phyloP scores from a whole-genome alignment of 2,113 vertebrate genomes.

The Epinephelus cyanopodus region DNA sequence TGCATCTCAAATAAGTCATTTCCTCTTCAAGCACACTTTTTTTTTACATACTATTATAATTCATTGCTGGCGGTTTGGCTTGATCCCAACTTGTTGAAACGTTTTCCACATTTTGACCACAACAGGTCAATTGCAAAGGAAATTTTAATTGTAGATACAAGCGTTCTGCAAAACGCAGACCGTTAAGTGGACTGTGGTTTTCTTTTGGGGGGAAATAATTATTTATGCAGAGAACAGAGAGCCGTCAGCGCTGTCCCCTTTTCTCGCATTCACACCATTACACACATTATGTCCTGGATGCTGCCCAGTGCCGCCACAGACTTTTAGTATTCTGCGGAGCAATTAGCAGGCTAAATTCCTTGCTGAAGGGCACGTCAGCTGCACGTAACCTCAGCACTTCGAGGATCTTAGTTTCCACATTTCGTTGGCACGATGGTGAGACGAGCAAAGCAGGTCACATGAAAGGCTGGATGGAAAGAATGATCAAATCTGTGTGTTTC shows the following conservation, averaged over 20 bases:
- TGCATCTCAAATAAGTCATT: constrained; percentile 50
- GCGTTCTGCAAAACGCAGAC: constrained; percentile 31
- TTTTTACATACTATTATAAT: constrained; percentile 46
- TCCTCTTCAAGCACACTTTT: constrained; percentile 25
- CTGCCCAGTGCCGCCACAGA: constrained; percentile 1
- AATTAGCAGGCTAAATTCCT: constrained; percentile 32
- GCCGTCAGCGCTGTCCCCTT: neutral
- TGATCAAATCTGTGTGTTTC: constrained; percentile 7
- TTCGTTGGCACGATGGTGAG: neutral
- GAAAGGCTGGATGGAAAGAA: constrained; percentile 25
- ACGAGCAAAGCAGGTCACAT: neutral
- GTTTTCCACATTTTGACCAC: constrained; percentile 56
- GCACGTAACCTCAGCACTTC: constrained; percentile 13
- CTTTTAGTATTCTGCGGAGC: neutral
- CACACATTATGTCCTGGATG: constrained; percentile 24
- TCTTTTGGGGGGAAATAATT: constrained; percentile 14
- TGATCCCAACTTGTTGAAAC: constrained; percentile 31
- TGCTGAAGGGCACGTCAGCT: constrained; percentile 55
- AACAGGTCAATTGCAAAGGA: constrained; percentile 44
- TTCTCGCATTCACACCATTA: constrained; percentile 19
- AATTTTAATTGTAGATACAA: constrained; percentile 55
- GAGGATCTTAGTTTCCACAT: constrained; percentile 25
- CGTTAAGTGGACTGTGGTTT: constrained; percentile 50
- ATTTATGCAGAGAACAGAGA: constrained; percentile 5
- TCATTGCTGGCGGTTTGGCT: constrained; percentile 50